Conservation (phyloP, 2,888 invertebrate species). For the Nezara viridula region DNA sequence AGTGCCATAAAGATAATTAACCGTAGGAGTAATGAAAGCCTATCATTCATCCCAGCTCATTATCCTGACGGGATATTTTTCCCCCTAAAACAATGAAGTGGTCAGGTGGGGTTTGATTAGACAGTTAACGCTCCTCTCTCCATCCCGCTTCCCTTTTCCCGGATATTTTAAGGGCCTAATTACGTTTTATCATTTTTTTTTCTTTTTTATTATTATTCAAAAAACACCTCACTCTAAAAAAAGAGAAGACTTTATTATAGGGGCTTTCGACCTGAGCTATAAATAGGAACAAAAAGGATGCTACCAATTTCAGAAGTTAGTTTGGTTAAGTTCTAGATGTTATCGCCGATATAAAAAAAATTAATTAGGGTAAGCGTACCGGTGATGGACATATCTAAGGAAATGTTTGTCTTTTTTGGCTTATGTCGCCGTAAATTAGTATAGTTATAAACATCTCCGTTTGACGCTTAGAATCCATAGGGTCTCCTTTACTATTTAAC, state of each 20-base stretch:
- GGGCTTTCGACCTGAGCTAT: background rate
- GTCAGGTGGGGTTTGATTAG: conserved; percentile 36
- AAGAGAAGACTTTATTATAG: background rate
- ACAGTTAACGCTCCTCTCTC: background rate
- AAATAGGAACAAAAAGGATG: background rate
- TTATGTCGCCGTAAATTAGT: too few relatives aligned
- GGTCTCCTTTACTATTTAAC: too few relatives aligned
- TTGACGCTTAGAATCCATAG: too few relatives aligned
- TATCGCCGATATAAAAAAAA: too few relatives aligned
- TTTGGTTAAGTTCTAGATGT: too few relatives aligned
- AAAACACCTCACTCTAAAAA: background rate
- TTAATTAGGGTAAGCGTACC: too few relatives aligned
- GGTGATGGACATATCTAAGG: too few relatives aligned
- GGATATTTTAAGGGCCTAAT: conserved; percentile 25
- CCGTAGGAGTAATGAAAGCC: background rate
- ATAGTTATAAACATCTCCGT: too few relatives aligned
- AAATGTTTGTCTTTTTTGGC: too few relatives aligned
- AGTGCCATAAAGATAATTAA: conserved; percentile 21
- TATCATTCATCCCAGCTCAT: conserved; percentile 12
- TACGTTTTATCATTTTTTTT: background rate
- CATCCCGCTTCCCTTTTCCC: background rate
- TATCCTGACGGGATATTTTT: conserved; percentile 17
- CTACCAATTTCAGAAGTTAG: background rate
- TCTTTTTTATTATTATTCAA: background rate
- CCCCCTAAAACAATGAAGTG: conserved; percentile 17